Percentiles rank a stretch among this genome's conserved stretches.
Conservation (phyloP, 2,797 vertebrate genomes). For the Epinephelus coioides region DNA sequence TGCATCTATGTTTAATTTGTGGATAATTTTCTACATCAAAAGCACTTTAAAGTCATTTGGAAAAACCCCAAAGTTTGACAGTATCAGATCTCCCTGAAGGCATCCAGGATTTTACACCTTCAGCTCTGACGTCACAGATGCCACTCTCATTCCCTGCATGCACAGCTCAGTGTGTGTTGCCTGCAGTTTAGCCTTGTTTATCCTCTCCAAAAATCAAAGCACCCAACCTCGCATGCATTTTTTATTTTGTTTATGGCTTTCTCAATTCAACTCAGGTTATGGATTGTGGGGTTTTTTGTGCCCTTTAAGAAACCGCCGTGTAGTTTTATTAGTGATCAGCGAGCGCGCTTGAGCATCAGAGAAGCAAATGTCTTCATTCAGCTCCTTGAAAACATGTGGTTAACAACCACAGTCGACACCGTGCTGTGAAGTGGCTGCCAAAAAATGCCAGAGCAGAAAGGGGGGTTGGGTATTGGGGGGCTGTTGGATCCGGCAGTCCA, state of each 20-base stretch:
- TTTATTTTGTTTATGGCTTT: not conserved
- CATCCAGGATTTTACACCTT: constrained; percentile 60
- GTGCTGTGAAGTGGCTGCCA: constrained; percentile 70
- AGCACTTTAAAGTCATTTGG: not conserved
- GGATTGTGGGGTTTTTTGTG: not conserved
- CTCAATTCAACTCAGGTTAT: not conserved
- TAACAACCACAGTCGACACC: constrained; percentile 64
- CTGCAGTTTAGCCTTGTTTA: constrained; percentile 5
- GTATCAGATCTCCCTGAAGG: constrained; percentile 35
- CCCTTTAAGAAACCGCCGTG: constrained; percentile 2
- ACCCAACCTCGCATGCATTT: not conserved
- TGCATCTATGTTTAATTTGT: too few species aligned
- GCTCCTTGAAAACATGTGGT: constrained; percentile 65
- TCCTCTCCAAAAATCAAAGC: constrained; percentile 16
- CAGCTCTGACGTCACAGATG: constrained; percentile 68
- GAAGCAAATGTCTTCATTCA: constrained; percentile 49
- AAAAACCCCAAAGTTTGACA: constrained; percentile 7
- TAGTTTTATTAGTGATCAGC: constrained; percentile 20
- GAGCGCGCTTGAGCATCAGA: constrained; percentile 39
- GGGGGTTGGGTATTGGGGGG: not conserved
- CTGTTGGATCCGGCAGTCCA: constrained; percentile 54
- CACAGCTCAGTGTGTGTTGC: constrained; percentile 30
- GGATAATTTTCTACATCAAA: not conserved
- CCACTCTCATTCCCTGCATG: constrained; percentile 45
- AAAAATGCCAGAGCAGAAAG: constrained; percentile 56